Base-by-base conservation (phyloP, 2,797 vertebrate species). In the Eospalax fontanierii region DNA sequence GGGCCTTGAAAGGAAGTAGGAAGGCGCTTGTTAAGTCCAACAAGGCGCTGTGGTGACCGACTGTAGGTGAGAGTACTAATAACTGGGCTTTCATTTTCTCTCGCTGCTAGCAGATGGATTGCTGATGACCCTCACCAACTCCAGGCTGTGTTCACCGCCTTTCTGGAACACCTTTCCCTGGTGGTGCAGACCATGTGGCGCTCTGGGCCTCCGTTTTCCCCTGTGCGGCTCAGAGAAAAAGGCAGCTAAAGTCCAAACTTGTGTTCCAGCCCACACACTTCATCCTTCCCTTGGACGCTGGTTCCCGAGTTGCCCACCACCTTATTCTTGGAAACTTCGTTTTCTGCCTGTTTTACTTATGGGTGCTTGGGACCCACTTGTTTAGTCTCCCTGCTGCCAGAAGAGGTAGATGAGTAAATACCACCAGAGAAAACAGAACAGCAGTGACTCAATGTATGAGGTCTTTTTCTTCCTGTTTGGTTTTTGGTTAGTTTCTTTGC, bases 161-260 rank as follows among this genome's bases (percentile, higher is more conserved):
- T 99, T 43, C 95, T 99, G 97, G 99, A 99, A 86, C 98, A 99
- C 78, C 98, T 99, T 79, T 96, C 97, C 2, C 98, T 99, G 6
- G 98, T 99, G 54, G 8, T 98, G 43, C 59, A 85, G 46, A 81
- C 78, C 11, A 95, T 97, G 93, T 73, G 90, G 21, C 19, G 73
- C 19, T 90, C 95, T 76, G 93, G 95, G 21, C 73, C 89, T 68
- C 66, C 9, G 38, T 68, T 68, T 75, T 28, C 22, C 35, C 59
- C 73, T 43, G 50, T 33, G 6, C 35, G 2, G 15, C 6, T 65
- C 11, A 19, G 8, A 38, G 38, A 9, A 26, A 38, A 83, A 7
- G 26, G 43, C 59, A 28, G 19, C 26, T 76, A 63, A 68, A 33
- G 21, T 10, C 2, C n/a, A 33, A 68, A 68, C 30, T 68, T 33